phyloP scores from a whole-genome alignment of 2,113 vertebrate genomes.

The Microcebus murinus region DNA sequence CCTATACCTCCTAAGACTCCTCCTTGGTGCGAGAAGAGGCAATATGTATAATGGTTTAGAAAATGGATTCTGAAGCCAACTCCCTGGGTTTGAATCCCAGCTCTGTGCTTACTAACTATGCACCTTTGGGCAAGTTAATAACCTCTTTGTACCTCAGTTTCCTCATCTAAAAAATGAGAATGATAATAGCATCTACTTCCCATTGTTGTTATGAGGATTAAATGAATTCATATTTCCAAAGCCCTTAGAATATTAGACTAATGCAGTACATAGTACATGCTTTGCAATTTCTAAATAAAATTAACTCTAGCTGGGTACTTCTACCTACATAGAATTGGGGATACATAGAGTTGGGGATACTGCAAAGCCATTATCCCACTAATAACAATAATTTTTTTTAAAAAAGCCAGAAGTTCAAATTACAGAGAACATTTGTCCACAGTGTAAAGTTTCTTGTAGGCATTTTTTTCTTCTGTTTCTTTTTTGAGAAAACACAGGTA shows the following conservation, averaged over 20 bases:
- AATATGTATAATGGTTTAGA: background rate
- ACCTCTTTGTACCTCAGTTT: background rate
- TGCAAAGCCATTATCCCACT: background rate
- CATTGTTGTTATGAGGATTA: background rate
- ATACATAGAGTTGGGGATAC: background rate
- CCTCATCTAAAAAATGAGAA: background rate
- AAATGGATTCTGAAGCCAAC: background rate
- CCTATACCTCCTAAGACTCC: background rate
- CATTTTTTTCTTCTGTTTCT: background rate
- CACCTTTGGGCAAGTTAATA: background rate
- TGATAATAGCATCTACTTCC: background rate
- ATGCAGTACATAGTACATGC: background rate
- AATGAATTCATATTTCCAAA: slow-evolving; percentile 2
- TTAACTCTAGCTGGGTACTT: background rate
- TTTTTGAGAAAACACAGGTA: slow-evolving; percentile 54
- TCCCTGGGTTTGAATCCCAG: background rate
- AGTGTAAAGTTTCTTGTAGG: background rate
- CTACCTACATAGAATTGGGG: background rate
- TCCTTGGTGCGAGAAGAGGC: background rate
- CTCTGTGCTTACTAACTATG: background rate
- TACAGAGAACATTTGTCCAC: slow-evolving; percentile 34
- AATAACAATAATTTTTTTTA: background rate
- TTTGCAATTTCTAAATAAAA: slow-evolving; percentile 39
- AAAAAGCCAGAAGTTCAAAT: background rate
- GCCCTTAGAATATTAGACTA: background rate